phyloP scores from a whole-genome alignment of 2,113 vertebrate genomes.

The Aspiorhynchus laticeps region DNA sequence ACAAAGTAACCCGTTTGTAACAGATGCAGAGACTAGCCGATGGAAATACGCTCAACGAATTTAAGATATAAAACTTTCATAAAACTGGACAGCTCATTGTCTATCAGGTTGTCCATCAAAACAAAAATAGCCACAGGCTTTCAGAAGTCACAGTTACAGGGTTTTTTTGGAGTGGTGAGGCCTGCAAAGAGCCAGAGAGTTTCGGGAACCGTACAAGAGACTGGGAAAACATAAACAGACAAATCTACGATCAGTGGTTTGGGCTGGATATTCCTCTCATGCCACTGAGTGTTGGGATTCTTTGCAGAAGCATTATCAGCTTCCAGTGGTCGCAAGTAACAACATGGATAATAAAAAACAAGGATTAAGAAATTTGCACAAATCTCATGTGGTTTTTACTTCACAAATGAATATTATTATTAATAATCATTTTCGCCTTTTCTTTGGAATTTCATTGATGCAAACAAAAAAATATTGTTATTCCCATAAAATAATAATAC shows the following conservation, averaged over 20 bases:
- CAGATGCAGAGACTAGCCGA: not conserved
- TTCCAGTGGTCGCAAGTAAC: not conserved
- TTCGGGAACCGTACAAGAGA: constrained; percentile 76
- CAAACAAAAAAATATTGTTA: not conserved
- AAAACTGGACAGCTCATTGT: constrained; percentile 29
- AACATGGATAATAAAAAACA: not conserved
- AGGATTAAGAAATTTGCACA: too few species aligned
- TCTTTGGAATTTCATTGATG: not conserved
- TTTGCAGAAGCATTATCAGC: constrained; percentile 17
- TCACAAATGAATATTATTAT: not conserved
- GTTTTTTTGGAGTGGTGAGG: constrained; percentile 75
- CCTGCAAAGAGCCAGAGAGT: constrained; percentile 82
- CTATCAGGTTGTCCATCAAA: constrained; percentile 39
- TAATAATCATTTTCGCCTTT: not conserved
- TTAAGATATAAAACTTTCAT: not conserved
- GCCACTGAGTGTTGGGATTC: constrained; percentile 5
- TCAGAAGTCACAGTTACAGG: constrained; percentile 79
- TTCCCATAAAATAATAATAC: not conserved
- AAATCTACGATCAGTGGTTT: constrained; percentile 41
- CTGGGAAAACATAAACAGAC: constrained; percentile 48
- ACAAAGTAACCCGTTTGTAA: not conserved
- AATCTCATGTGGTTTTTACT: not conserved
- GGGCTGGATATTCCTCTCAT: constrained; percentile 2
- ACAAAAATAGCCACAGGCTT: constrained; percentile 78
- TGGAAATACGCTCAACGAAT: not conserved